phyloP scores from a whole-genome alignment of 2,113 vertebrate genomes.

The Jacana jacana region DNA sequence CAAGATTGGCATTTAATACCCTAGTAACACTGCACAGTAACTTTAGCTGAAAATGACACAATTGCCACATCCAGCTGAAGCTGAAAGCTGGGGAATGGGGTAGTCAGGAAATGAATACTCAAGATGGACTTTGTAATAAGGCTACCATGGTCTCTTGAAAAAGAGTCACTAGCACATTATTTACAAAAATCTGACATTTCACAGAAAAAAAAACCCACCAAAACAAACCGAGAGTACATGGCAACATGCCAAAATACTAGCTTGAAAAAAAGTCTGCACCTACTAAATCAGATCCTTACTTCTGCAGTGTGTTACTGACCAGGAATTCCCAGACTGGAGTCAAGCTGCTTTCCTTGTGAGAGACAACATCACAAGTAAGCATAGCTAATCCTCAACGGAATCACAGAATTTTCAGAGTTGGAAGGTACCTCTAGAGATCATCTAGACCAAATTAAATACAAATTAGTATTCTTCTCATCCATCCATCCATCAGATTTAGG shows the following conservation, averaged over 20 bases:
- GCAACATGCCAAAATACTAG: neutral
- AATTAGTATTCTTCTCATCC: neutral
- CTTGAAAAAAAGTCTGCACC: neutral
- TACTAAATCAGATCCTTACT: neutral
- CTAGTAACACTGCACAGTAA: neutral
- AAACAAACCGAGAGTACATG: too few relatives aligned
- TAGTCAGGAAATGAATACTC: neutral
- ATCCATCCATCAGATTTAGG: neutral
- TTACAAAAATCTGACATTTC: neutral
- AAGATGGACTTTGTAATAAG: neutral
- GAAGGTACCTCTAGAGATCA: too few relatives aligned
- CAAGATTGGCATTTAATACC: neutral
- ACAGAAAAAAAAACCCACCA: neutral
- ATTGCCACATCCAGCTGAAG: neutral
- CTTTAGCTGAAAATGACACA: neutral
- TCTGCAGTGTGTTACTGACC: neutral
- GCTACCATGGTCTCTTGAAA: neutral
- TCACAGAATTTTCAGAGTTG: too few relatives aligned
- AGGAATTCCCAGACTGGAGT: neutral
- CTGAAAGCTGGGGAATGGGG: neutral
- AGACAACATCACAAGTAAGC: neutral
- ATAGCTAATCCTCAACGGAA: neutral
- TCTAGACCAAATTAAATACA: neutral
- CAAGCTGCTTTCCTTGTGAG: neutral
- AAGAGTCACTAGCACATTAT: neutral